phyloP scores from a whole-genome alignment of 2,113 vertebrate species.

The Upupa epops region DNA sequence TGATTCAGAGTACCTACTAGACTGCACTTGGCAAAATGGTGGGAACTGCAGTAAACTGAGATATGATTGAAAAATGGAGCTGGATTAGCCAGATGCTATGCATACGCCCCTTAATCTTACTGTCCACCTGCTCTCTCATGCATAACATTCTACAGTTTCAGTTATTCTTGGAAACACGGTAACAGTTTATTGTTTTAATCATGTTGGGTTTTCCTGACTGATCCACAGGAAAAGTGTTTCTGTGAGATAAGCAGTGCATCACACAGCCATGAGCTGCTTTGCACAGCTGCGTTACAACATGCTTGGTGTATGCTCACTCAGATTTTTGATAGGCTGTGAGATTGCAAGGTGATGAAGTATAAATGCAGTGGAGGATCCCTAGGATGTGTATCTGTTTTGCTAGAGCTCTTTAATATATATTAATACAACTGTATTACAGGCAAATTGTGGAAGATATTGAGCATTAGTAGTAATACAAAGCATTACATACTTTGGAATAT shows the following conservation, averaged over 20 bases:
- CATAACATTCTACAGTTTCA: not conserved
- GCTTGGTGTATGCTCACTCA: not conserved
- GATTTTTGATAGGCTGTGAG: not conserved
- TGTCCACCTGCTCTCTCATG: constrained; percentile 47
- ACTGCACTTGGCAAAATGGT: not conserved
- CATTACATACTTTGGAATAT: not conserved
- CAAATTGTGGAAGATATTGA: not conserved
- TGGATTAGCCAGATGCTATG: not conserved
- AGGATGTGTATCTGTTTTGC: not conserved
- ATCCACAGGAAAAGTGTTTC: constrained; percentile 71
- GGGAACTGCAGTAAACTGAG: not conserved
- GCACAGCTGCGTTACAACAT: not conserved
- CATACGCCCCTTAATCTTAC: constrained; percentile 43
- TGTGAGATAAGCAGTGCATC: constrained; percentile 70
- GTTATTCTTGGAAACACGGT: constrained; percentile 67
- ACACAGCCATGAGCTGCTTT: not conserved
- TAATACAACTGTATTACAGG: not conserved
- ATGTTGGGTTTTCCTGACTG: constrained; percentile 67
- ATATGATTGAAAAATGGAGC: not conserved
- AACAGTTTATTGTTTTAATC: constrained; percentile 67
- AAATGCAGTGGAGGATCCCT: not conserved
- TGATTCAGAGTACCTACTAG: not conserved
- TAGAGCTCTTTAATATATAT: not conserved
- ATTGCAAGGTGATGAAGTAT: not conserved
- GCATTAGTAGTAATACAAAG: not conserved